Conservation (phyloP, 2,797 vertebrate genomes). For the Pogonophryne albipinna region DNA sequence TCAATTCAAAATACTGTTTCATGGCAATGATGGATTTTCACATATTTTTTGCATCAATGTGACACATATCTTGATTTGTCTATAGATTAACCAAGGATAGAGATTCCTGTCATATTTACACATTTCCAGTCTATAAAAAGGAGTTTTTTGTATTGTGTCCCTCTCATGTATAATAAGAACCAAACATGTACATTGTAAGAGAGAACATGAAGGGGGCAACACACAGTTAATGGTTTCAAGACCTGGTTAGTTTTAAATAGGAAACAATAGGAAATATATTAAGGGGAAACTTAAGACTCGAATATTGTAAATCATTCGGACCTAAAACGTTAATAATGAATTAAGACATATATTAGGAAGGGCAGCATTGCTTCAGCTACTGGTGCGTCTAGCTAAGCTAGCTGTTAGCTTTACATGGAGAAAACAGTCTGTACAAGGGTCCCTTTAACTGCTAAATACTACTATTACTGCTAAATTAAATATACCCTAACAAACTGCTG, state of each 20-base stretch:
- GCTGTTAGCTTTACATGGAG: constrained; percentile 50
- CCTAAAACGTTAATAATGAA: background rate
- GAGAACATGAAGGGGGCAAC: background rate
- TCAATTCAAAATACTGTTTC: background rate
- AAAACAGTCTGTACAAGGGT: background rate
- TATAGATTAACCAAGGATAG: background rate
- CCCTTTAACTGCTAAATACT: rapidly evolving
- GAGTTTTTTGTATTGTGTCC: too few relatives aligned
- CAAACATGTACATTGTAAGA: background rate
- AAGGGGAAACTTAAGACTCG: rapidly evolving
- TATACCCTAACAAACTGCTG: rapidly evolving
- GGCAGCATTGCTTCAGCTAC: background rate
- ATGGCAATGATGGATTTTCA: background rate
- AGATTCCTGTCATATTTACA: too few relatives aligned
- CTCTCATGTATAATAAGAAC: background rate
- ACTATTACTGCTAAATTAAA: background rate
- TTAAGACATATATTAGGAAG: background rate
- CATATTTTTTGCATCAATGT: background rate
- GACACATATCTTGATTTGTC: background rate
- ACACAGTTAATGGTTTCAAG: background rate
- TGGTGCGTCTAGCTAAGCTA: constrained; percentile 38
- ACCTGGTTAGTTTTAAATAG: background rate
- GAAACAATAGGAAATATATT: background rate
- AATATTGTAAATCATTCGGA: too few relatives aligned
- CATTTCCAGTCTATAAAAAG: too few relatives aligned